These are phyloP conservation scores for Brachyhypopomus gauderio DNA, from an alignment of 2,113 vertebrate species.

Conservation along the genomic window DNA sequence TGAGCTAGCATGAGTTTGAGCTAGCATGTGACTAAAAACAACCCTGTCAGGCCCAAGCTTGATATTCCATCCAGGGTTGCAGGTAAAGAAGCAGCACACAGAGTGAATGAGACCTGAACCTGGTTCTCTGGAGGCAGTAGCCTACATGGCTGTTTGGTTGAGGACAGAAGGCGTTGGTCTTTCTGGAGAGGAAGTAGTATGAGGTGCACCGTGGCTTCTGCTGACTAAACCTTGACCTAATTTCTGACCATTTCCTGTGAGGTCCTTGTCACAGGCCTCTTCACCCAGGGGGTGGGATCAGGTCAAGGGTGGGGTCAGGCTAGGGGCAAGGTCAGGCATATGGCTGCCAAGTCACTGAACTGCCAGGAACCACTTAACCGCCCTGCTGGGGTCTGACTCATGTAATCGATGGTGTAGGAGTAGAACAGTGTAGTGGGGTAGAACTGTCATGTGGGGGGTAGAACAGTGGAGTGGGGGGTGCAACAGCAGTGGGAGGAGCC, in stretches of 20 bases:
- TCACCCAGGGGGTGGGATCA: slow-evolving; percentile 14
- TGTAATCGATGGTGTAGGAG: background rate
- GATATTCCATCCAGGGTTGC: no score
- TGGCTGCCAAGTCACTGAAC: background rate
- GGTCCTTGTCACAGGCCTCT: background rate
- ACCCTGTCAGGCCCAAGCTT: no score
- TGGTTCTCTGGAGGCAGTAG: no score
- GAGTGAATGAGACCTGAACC: no score
- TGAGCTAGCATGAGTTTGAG: no score
- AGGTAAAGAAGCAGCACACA: no score
- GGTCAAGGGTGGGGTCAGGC: slow-evolving; percentile 17
- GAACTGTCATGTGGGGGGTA: no score
- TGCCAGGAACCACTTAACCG: slow-evolving; percentile 14
- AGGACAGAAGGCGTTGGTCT: background rate
- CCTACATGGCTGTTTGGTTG: background rate
- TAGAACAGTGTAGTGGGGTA: no score
- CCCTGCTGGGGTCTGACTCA: background rate
- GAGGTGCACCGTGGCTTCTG: background rate
- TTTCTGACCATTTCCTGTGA: slow-evolving; percentile 10
- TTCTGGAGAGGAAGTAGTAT: background rate
- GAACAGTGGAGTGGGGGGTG: no score
- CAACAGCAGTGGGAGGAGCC: no score
- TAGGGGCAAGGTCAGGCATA: background rate
- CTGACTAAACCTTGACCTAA: slow-evolving; percentile 31
- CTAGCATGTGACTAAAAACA: no score